Evolutionary conservation across 2,888 invertebrate genomes (phyloP), one percentile per base, ranked within the genome.

Genomic region (Tachina lurida): DNA sequence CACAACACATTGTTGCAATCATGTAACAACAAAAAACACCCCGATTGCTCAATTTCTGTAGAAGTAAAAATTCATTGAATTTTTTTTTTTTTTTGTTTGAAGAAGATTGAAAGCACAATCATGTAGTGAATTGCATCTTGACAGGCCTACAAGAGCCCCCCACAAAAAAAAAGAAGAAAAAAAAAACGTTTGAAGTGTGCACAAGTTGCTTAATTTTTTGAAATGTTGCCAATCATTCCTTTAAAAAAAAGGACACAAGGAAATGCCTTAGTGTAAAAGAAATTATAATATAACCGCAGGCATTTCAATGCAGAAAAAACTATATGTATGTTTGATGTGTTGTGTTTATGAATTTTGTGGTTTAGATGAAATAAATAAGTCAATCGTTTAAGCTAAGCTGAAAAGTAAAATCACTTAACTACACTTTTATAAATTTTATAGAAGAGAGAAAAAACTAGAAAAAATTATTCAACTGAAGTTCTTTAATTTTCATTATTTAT

Each of bases 41-140:
- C 19, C 54, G 63, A 71, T 63, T 54, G 67, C 67, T 60, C 31
- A 75, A 47, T 62, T 74, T 75, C 19, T 54, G 17, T 58, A 31
- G 47, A 19, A 77, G 67, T 60, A 80, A 76, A 58, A 67, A 62
- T 80, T 73, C 76, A 71, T 31, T 63, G 76, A 52, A 74, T 22
- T 31, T 52, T 74, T 67, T 62, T 17, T 58, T 31, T 52, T 31
- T 31, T 31, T 31, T 31, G 5, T 31, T 31, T 31, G 31, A 31
- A 31, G 31, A 31, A 31, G 31, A 10, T 73, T 12, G 63, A 58
- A 68, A 39, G 45, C 65, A 67, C 73, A 78, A 19, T 52, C 62
- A 62, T 67, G 15, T 10, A 60, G 15, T 63, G 63, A 68, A 73
- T 78, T 73, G 39, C 67, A 67, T 67, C 60, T 73, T 73, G 65